A percentile compares a stretch with the other conserved stretches of the same genome.
These are phyloP conservation scores for Spodoptera exigua DNA, from an alignment of 2,888 invertebrate species.

Conservation along the genomic window DNA sequence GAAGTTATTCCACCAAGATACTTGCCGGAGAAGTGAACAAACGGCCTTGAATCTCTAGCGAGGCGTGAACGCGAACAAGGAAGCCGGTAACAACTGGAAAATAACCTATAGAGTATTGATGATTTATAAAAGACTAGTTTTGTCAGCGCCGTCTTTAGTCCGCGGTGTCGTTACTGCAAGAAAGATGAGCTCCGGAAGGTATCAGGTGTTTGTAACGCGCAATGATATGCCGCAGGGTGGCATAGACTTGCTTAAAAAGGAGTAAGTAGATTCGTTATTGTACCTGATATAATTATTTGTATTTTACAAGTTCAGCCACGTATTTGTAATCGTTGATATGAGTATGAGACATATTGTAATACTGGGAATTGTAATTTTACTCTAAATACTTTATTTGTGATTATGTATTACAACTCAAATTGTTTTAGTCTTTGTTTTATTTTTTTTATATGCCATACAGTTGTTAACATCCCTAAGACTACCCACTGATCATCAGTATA, in stretches of 20 bases:
- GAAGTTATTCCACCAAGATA: conserved; percentile 76
- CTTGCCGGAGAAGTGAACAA: conserved; percentile 74
- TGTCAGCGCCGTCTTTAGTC: conserved; percentile 60
- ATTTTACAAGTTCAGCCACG: no score
- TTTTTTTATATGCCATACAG: no score
- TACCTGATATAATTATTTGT: no score
- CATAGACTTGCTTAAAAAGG: conserved; percentile 88
- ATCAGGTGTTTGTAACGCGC: conserved; percentile 91
- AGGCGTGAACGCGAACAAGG: conserved; percentile 20
- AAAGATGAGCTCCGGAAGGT: conserved; percentile 79
- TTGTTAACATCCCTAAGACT: no score
- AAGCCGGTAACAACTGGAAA: conserved; percentile 60
- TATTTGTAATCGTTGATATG: no score
- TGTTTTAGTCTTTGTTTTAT: no score
- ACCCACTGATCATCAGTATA: no score
- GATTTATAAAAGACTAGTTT: conserved; percentile 71
- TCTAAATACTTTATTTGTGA: no score
- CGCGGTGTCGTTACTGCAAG: conserved; percentile 59
- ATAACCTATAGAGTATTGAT: conserved; percentile 64
- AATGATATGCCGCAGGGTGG: conserved; percentile 90
- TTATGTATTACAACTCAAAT: no score
- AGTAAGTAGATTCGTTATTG: conserved; percentile 82
- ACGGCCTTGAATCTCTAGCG: conserved; percentile 61
- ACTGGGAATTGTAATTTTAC: no score
- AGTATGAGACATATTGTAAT: no score